Evolutionary conservation across 2,888 invertebrate species (phyloP), one percentile per base, ranked within the genome.

Genomic region (Sylvicola fuscatus): DNA sequence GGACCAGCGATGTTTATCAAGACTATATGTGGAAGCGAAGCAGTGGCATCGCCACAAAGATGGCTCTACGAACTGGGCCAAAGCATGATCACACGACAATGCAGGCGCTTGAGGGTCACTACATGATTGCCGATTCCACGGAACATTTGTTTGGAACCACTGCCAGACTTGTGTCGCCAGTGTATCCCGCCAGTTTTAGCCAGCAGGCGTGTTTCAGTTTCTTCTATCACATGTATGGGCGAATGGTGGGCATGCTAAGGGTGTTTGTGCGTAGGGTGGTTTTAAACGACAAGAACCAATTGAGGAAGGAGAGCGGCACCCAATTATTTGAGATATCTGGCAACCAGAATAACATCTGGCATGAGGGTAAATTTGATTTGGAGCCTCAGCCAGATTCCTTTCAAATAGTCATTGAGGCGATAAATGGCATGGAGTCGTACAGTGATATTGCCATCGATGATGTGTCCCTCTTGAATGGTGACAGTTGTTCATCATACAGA

Each of bases 371-470:
- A 60, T 12, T 45, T 49, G 41, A 60, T 70, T 36, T 58, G 48
- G 10, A 51, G 54, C 26, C 56, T 62, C 2, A 45, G 45, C n/a
- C n/a, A n/a, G 34, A 62, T 62, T 44, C 62, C 28, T 56, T 62
- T 34, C 58, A 84, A 77, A 72, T 87, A 16, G 60, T 83, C 3
- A 68, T 87, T 32, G 81, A 83, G 50, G 83, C 77, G 0, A 62
- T 76, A 1, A 60, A 77, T 21, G 81, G 81, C 0, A 44, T 46
- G 1, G 65, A 66, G 14, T 75, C 70, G 42, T 66, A 74, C 6
- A 79, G 81, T 36, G 83, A 84, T 49, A 75, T 79, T 27, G 84
- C 84, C 0, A 67, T 86, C 11, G 86, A 87, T 44, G 86, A 87
- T 49, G 70, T 86, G 0, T 63, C 66, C 6, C 57, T 84, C 21